Percentiles rank a stretch among this genome's conserved stretches.
Conservation (phyloP, 2,888 invertebrate genomes). For the Chymomyza caudatula region DNA sequence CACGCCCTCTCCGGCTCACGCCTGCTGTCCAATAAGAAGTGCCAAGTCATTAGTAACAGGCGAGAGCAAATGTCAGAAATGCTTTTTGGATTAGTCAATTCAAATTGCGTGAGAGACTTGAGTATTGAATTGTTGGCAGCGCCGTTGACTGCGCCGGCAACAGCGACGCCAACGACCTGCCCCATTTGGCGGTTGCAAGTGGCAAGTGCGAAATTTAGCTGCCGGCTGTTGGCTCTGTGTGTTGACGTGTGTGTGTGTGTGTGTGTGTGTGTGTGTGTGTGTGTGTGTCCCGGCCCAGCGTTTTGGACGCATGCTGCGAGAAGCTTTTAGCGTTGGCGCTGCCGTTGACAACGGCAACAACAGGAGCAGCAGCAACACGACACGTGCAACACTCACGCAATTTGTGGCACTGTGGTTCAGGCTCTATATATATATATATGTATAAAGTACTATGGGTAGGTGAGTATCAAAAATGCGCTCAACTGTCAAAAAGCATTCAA, state of each 20-base stretch:
- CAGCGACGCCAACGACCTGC: not conserved
- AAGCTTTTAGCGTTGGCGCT: constrained; percentile 33
- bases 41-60: constrained; percentile 70
- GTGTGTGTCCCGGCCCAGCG: constrained; percentile 9
- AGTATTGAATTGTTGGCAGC: constrained; percentile 45
- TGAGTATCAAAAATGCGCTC: constrained; percentile 62
- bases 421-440: not conserved
- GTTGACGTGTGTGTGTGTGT: not conserved
- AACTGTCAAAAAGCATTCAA: constrained; percentile 55
- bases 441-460: constrained; percentile 15
- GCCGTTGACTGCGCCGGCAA: not conserved
- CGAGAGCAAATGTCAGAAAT: constrained; percentile 70
- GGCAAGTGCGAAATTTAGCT: constrained; percentile 52
- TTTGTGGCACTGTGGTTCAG: constrained; percentile 18
- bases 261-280: constrained; percentile 29
- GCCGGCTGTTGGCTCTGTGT: constrained; percentile 18
- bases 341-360: constrained; percentile 44
- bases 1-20: not conserved
- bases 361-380: constrained; percentile 20
- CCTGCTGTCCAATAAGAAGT: constrained; percentile 39
- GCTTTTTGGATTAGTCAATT: constrained; percentile 69
- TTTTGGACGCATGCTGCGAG: constrained; percentile 17
- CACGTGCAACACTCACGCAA: constrained; percentile 69
- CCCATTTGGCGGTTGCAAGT: constrained; percentile 37
- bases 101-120: constrained; percentile 61